Base-by-base conservation (phyloP, 1,140 invertebrate genomes). In the Drosophila eugracilis region DNA sequence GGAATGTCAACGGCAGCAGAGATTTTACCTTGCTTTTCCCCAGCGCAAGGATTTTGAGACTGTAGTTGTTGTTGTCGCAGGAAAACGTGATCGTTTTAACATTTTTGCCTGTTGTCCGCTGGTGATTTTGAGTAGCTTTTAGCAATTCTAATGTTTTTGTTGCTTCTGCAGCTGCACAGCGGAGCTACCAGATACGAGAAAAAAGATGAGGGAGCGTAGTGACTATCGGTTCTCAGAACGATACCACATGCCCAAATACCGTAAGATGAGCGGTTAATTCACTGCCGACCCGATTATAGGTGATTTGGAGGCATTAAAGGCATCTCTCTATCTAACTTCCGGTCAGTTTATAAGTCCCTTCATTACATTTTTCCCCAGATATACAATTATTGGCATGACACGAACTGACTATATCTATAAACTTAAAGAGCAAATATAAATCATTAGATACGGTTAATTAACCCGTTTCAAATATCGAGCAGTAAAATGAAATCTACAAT, bases 81-180 rank as follows among this genome's bases (percentile, higher is more conserved):
- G 58, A 86, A 90, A 90, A 90, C 86, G 86, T 90, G 86, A 90
- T 90, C 86, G 78, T 74, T 90, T 90, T 90, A 90, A 83, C 75
- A 90, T 90, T 83, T 90, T 79, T 83, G 72, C 81, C 66, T 69
- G 71, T 90, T 78, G 81, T 48, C 34, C 60, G 66, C 32, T 78
- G 67, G 47, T 86, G 79, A 74, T 85, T 75, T 79, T 89, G 75
- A 85, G 75, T 83, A 79, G 72, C 72, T 85, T 85, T 85, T 86
- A 85, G 80, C 81, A 88, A 89, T 89, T 89, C 84, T 88, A 90
- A 78, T 81, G 81, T 59, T 81, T 76, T 55, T 60, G 77, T 63
- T 75, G 66, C 59, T 63, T 67, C 55, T 47, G 37, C 36, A 48
- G 41, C 45, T 65, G 60, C 52, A 17, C 36, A 39, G 36, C 3